Conservation (phyloP, 2,113 vertebrate species). For the Nothocercus nigrocapillus region DNA sequence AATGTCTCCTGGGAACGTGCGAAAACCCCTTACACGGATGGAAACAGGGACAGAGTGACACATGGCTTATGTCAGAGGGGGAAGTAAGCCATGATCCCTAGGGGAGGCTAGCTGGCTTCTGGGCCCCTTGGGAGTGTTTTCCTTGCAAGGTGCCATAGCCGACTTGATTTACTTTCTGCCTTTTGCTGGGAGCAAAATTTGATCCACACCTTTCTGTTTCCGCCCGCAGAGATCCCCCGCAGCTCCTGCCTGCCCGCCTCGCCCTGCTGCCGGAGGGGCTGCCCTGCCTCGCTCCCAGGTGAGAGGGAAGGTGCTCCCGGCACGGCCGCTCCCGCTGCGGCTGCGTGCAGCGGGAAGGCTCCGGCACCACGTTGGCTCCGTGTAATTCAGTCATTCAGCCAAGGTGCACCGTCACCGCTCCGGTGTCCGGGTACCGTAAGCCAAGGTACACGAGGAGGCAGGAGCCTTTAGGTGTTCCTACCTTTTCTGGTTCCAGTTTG, state of each 20-base stretch:
- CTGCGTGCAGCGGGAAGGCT: not conserved
- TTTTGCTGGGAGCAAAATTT: not conserved
- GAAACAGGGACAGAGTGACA: not conserved
- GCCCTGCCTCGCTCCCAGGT: slow-evolving; percentile 20
- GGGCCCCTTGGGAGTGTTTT: not conserved
- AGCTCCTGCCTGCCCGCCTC: not conserved
- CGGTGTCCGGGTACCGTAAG: not conserved
- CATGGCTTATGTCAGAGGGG: not conserved
- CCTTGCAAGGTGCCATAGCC: not conserved
- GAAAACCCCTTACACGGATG: slow-evolving; percentile 5
- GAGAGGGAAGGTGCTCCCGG: not conserved
- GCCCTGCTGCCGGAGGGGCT: not conserved
- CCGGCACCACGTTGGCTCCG: rapidly evolving
- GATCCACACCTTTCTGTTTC: slow-evolving; percentile 46
- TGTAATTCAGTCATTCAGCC: rapidly evolving
- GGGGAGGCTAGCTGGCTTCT: not conserved
- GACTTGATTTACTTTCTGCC: slow-evolving; percentile 17
- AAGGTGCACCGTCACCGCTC: not conserved
- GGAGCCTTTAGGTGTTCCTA: not conserved
- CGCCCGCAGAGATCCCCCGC: slow-evolving; percentile 7
- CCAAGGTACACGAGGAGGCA: not conserved
- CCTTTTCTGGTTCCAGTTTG: not conserved
- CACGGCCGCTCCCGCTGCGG: not conserved
- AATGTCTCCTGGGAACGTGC: not conserved
- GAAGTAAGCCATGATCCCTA: not conserved